Evolutionary conservation across 2,888 invertebrate species (phyloP).

Genomic region (Dilophus febrilis): DNA sequence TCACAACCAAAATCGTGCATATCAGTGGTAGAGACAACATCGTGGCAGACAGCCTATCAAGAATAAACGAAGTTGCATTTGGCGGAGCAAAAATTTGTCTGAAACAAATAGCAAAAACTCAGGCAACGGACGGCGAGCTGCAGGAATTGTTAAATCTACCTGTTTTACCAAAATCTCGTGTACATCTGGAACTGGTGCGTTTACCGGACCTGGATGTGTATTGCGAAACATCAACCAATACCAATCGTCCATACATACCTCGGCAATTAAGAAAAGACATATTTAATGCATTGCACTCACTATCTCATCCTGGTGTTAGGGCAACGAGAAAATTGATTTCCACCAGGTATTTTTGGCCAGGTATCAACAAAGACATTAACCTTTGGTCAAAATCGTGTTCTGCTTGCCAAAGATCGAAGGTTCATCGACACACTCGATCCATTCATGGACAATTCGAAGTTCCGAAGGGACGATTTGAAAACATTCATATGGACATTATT

Average conservation of each 20-base stretch:
- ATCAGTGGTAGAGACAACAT: conserved; percentile 5
- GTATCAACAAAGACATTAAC: not conserved
- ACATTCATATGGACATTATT: too few species aligned
- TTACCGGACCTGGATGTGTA: too few species aligned
- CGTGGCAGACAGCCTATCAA: conserved; percentile 7
- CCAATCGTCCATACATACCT: conserved; percentile 13
- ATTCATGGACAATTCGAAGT: not conserved
- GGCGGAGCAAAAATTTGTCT: not conserved
- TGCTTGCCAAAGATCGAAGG: not conserved
- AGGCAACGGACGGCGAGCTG: too few species aligned
- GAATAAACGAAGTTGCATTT: not conserved
- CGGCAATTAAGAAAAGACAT: conserved; percentile 4
- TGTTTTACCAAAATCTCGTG: too few species aligned
- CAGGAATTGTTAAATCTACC: too few species aligned
- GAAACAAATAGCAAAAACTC: not conserved
- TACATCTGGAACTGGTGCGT: too few species aligned
- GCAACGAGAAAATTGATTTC: conserved; percentile 12
- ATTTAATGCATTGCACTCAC: not conserved
- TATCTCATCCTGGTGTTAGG: conserved; percentile 11
- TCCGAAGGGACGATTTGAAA: not conserved
- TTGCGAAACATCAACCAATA: not conserved
- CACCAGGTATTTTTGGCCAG: conserved; percentile 10
- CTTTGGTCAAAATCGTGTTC: conserved; percentile 5
- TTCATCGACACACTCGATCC: not conserved
- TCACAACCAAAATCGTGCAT: conserved; percentile 6